Evolutionary conservation across 1,140 invertebrate species (phyloP).

Genomic region (Orius insidiosus): DNA sequence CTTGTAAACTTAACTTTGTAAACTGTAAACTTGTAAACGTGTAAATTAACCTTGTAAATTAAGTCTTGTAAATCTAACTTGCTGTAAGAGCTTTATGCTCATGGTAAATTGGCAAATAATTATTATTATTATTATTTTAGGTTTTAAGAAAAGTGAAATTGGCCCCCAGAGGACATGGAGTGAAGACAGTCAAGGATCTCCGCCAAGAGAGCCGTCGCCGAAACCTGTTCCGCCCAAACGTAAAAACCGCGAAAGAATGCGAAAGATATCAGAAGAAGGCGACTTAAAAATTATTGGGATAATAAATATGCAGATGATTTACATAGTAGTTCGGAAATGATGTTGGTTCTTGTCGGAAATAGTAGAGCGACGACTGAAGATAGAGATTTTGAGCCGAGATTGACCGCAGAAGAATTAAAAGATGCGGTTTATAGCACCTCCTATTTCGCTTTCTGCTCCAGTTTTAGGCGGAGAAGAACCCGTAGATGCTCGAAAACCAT

Average conservation of each 20-base stretch:
- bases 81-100: no score
- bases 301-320: conserved; percentile 22
- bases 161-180: conserved; percentile 16
- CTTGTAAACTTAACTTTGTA: no score
- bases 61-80: no score
- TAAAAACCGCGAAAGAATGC: neutral
- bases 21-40: no score
- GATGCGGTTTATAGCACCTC: conserved; percentile 46
- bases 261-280: conserved; percentile 1
- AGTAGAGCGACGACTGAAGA: conserved; percentile 19
- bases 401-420: conserved; percentile 16
- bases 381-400: neutral
- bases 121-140: no score
- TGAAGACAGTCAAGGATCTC: conserved; percentile 16
- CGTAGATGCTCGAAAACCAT: conserved; percentile 36
- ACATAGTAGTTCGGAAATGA: conserved; percentile 52
- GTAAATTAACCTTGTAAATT: no score
- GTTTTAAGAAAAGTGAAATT: conserved; percentile 16
- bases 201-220: conserved; percentile 5
- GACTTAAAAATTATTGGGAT: neutral
- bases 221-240: conserved; percentile 9
- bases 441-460: conserved; percentile 59
- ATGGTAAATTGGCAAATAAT: no score
- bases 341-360: conserved; percentile 58
- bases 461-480: conserved; percentile 39